Conservation (phyloP, 2,888 invertebrate genomes). For the Heteromurus nitidus region DNA sequence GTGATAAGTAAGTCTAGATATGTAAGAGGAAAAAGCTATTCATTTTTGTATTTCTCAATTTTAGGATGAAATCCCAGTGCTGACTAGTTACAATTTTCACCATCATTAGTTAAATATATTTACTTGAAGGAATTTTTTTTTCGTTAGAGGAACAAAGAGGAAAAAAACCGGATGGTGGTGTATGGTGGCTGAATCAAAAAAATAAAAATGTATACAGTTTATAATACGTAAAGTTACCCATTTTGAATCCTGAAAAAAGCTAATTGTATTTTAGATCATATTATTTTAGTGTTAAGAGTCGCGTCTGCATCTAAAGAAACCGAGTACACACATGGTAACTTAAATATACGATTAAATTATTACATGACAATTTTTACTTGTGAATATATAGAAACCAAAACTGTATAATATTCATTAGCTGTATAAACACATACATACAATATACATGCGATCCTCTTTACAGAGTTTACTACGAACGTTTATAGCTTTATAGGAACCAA, state of each 20-base stretch:
- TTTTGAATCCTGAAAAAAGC: conserved; percentile 58
- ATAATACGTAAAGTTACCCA: conserved; percentile 68
- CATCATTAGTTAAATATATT: neutral
- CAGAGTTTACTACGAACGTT: too few species aligned
- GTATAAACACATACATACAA: too few species aligned
- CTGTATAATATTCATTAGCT: too few species aligned
- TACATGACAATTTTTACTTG: too few species aligned
- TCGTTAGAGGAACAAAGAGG: neutral
- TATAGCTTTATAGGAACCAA: too few species aligned
- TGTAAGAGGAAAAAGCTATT: neutral
- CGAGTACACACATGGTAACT: conserved; percentile 57
- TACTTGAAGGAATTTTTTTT: too few species aligned
- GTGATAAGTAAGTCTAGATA: conserved; percentile 11
- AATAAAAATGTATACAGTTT: conserved; percentile 57
- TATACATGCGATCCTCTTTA: too few species aligned
- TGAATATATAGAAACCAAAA: too few species aligned
- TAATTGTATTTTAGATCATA: neutral
- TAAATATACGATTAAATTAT: conserved; percentile 57
- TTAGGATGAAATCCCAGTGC: too few species aligned
- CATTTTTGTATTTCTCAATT: neutral
- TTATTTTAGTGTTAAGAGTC: conserved; percentile 38
- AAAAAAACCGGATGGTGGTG: neutral
- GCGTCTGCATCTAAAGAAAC: conserved; percentile 29
- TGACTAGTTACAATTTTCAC: neutral
- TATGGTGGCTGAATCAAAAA: neutral